These are phyloP conservation scores for Ferrisia virgata DNA, from an alignment of 2,888 invertebrate genomes.

Conservation along the genomic window DNA sequence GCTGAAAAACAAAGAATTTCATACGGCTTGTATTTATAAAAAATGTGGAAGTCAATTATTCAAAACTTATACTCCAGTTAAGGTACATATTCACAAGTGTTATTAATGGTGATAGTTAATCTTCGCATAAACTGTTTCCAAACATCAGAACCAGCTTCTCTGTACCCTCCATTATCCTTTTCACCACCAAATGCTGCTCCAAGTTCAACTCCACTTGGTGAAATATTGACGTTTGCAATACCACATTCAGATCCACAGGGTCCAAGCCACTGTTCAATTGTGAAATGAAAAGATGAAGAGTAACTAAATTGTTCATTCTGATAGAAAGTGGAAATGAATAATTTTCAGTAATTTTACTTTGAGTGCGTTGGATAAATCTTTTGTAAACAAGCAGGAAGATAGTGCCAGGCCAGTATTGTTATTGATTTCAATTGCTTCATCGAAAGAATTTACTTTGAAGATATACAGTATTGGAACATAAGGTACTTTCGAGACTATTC, in stretches of 20 bases:
- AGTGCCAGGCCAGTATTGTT: constrained; percentile 95
- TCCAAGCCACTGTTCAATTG: constrained; percentile 70
- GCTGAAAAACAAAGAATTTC: too few relatives aligned
- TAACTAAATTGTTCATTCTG: too few relatives aligned
- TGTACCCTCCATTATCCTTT: constrained; percentile 93
- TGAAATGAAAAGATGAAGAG: too few relatives aligned
- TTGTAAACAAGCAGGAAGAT: constrained; percentile 95
- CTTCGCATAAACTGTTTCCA: constrained; percentile 99
- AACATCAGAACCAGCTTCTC: constrained; percentile 96
- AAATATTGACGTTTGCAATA: constrained; percentile 95
- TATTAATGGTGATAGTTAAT: constrained; percentile 95
- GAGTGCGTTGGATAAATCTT: constrained; percentile 80
- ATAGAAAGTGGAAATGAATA: too few relatives aligned
- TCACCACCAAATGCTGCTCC: constrained; percentile 98
- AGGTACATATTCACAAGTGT: constrained; percentile 88
- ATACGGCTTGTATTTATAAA: too few relatives aligned
- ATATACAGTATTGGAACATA: constrained; percentile 98
- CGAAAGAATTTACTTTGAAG: constrained; percentile 72
- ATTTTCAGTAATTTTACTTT: constrained; percentile 58
- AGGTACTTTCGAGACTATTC: constrained; percentile 85
- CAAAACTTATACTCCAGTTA: constrained; percentile 97
- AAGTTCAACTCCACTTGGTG: constrained; percentile 98
- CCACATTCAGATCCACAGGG: constrained; percentile 98
- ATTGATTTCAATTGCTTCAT: constrained; percentile 90
- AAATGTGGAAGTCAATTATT: too few relatives aligned